Percentiles rank a stretch among this genome's conserved stretches.
Conservation (phyloP, 92 coral and sea anemone genomes). For the Blastomussa wellsi region DNA sequence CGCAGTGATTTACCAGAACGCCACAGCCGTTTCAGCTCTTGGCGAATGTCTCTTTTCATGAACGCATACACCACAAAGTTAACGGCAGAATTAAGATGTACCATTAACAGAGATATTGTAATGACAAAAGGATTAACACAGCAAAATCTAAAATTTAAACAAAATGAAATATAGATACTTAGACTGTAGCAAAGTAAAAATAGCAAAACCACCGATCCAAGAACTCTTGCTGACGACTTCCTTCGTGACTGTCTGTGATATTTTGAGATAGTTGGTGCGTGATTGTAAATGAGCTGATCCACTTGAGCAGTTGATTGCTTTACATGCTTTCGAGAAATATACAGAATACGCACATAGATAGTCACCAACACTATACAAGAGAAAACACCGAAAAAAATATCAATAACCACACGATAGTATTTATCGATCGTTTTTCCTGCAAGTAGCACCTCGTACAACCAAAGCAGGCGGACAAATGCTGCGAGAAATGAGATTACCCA, state of each 20-base stretch:
- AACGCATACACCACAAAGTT: constrained; percentile 81
- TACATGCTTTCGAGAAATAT: constrained; percentile 40
- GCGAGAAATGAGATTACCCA: constrained; percentile 61
- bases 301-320: constrained; percentile 19
- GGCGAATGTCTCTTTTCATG: constrained; percentile 64
- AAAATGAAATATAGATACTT: constrained; percentile 60
- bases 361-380: constrained; percentile 53
- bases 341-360: constrained; percentile 43
- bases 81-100: constrained; percentile 70
- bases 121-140: constrained; percentile 31
- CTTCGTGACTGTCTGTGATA: constrained; percentile 5
- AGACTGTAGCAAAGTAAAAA: constrained; percentile 68
- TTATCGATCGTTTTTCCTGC: not conserved
- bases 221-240: constrained; percentile 62
- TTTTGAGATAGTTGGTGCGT: not conserved
- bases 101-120: constrained; percentile 55
- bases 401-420: constrained; percentile 28
- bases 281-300: constrained; percentile 9
- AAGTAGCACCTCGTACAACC: constrained; percentile 30
- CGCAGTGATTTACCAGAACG: not conserved
- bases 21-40: constrained; percentile 28
- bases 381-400: constrained; percentile 46
- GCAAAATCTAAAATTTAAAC: constrained; percentile 52
- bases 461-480: constrained; percentile 63
- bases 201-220: constrained; percentile 67